Conservation (phyloP, 2,113 vertebrate genomes). For the Urocynchramus pylzowi region DNA sequence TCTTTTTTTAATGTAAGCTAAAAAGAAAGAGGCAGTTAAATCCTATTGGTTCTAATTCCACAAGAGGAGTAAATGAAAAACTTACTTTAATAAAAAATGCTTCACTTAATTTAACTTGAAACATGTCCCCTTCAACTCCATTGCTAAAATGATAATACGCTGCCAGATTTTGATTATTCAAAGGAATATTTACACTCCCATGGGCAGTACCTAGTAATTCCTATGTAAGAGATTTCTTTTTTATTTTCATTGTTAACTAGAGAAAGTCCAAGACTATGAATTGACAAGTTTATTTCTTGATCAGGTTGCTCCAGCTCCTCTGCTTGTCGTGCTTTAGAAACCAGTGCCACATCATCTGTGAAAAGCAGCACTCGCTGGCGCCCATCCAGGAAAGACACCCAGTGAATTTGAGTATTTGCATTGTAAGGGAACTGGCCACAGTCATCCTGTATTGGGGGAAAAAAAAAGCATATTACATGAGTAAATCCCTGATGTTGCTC, state of each 20-base stretch:
- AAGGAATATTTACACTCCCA: background rate
- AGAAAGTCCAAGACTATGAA: conserved; percentile 92
- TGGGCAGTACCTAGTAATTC: conserved; percentile 85
- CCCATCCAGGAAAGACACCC: conserved; percentile 95
- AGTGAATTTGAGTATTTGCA: conserved; percentile 84
- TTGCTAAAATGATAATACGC: background rate
- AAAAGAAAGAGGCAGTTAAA: background rate
- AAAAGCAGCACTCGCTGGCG: conserved; percentile 92
- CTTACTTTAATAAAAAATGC: background rate
- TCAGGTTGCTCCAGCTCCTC: conserved; percentile 93
- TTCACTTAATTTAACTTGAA: background rate
- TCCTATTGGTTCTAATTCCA: background rate
- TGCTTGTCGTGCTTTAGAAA: conserved; percentile 90
- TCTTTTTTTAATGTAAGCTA: background rate
- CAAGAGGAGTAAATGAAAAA: background rate
- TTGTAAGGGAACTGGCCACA: conserved; percentile 88
- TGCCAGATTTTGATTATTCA: background rate
- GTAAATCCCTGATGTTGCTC: background rate
- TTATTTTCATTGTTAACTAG: conserved; percentile 86
- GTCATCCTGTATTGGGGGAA: conserved; percentile 74
- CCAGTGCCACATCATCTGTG: conserved; percentile 88
- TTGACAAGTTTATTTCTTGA: conserved; percentile 85
- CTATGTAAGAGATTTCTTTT: conserved; percentile 92
- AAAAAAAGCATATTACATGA: background rate
- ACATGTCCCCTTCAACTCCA: background rate